phyloP scores from a whole-genome alignment of 2,113 vertebrate genomes.

The Tragelaphus scriptus region DNA sequence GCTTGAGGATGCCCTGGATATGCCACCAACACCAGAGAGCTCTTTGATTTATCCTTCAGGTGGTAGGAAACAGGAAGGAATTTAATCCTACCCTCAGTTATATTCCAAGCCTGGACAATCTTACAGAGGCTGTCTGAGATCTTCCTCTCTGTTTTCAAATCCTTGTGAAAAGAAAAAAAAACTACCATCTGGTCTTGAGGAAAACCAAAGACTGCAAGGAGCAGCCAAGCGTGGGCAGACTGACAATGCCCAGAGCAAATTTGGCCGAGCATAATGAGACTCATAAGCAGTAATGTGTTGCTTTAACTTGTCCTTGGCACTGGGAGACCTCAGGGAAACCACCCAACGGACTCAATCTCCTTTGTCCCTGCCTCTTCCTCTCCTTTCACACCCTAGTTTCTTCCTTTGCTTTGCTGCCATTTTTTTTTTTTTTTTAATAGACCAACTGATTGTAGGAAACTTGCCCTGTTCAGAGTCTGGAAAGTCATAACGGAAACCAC shows the following conservation, averaged over 20 bases:
- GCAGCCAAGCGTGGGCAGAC: neutral
- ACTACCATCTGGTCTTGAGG: neutral
- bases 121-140: neutral
- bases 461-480: neutral
- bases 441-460: neutral
- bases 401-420: neutral
- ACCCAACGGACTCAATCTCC: neutral
- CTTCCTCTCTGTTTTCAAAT: constrained; percentile 8
- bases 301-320: constrained; percentile 16
- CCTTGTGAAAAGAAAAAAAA: neutral
- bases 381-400: neutral
- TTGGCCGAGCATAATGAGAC: neutral
- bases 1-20: neutral
- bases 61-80: neutral
- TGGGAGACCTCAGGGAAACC: neutral
- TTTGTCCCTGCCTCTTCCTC: neutral
- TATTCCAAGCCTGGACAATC: neutral
- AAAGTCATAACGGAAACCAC: neutral
- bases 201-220: neutral
- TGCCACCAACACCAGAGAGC: neutral
- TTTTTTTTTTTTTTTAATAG: neutral
- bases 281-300: neutral
- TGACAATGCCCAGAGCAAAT: neutral
- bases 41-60: neutral
- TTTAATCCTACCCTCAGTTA: neutral